Conservation (phyloP, 64 coral and sea anemone species). For the Porites lutea region DNA sequence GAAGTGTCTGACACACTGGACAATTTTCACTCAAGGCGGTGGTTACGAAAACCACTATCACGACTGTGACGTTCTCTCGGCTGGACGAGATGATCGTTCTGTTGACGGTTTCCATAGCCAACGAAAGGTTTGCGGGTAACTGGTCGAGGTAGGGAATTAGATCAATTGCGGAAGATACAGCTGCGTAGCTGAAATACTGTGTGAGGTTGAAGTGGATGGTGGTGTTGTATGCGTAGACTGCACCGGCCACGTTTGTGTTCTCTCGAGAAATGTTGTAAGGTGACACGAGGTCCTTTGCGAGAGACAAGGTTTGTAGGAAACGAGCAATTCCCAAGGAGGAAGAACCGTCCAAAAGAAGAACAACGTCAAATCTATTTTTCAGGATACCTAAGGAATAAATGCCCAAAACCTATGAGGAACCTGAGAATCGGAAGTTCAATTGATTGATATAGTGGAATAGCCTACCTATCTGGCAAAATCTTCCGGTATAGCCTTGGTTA, state of each 20-base stretch:
- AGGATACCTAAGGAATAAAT: no score
- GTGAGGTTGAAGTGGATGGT: conserved; percentile 2
- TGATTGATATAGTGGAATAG: no score
- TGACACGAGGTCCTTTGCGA: neutral
- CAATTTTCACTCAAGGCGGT: neutral
- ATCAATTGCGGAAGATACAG: neutral
- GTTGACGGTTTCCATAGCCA: neutral
- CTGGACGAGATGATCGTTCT: neutral
- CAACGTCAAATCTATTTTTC: neutral
- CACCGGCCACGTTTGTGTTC: neutral
- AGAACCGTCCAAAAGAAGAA: neutral
- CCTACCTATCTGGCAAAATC: no score
- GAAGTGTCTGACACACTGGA: no score
- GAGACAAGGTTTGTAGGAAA: neutral
- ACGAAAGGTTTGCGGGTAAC: neutral
- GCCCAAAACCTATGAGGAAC: no score
- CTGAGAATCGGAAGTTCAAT: no score
- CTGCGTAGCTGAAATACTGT: neutral
- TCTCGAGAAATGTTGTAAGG: neutral
- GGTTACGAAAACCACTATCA: neutral
- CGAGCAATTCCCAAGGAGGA: neutral
- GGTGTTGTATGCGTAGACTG: neutral
- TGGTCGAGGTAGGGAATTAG: neutral
- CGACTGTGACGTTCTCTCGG: neutral
- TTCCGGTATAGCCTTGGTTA: no score